Percentiles rank a stretch among this genome's conserved stretches.
phyloP scores from a whole-genome alignment of 1,140 invertebrate species.

The Bombus soroeensis region DNA sequence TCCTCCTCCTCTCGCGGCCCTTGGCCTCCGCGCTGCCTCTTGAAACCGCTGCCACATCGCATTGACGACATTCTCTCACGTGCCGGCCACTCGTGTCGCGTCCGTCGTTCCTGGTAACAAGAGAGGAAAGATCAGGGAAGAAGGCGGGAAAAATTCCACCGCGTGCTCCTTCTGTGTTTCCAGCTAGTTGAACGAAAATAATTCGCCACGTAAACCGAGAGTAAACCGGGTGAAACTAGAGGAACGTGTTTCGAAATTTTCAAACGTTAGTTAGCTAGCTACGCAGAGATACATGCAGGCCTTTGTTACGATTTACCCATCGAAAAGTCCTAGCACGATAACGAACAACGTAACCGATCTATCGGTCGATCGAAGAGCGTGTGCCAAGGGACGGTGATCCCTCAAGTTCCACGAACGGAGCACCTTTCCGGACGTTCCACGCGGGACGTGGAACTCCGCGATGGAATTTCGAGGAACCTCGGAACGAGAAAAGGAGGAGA shows the following conservation, averaged over 20 bases:
- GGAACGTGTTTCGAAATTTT: background rate
- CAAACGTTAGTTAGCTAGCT: background rate
- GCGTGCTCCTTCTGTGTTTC: background rate
- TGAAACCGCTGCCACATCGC: slow-evolving; percentile 63
- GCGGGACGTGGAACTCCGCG: slow-evolving; percentile 62
- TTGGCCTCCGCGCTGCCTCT: slow-evolving; percentile 47
- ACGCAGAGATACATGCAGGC: background rate
- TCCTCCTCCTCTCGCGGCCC: slow-evolving; percentile 25
- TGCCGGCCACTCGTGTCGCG: slow-evolving; percentile 71
- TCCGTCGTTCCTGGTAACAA: slow-evolving; percentile 70
- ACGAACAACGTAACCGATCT: no score
- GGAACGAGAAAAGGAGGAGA: slow-evolving; percentile 44
- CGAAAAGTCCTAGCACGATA: background rate
- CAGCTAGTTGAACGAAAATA: slow-evolving; percentile 18
- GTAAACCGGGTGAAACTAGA: background rate
- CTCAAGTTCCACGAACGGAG: slow-evolving; percentile 52
- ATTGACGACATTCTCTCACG: slow-evolving; percentile 81
- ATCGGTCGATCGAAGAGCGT: slow-evolving; percentile 11
- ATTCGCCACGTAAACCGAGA: background rate
- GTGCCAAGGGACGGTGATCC: background rate
- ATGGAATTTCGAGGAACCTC: slow-evolving; percentile 74
- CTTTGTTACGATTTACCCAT: background rate
- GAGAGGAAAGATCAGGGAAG: slow-evolving; percentile 47
- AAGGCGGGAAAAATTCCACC: slow-evolving; percentile 39
- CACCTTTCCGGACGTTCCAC: slow-evolving; percentile 47